Conservation (phyloP, 2,797 vertebrate species). For the Lithobates pipiens region DNA sequence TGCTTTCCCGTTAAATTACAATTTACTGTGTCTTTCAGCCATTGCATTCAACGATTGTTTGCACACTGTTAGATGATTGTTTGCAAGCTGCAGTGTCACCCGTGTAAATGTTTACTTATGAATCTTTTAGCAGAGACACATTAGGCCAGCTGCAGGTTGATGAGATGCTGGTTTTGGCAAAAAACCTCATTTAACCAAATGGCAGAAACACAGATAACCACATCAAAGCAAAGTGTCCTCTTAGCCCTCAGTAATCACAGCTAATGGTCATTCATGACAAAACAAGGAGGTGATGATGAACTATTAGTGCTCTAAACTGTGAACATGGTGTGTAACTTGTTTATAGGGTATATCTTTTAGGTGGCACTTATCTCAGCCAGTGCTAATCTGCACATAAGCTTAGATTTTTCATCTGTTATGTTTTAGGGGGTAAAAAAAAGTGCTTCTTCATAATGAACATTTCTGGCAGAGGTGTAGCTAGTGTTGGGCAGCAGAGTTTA, state of each 20-base stretch:
- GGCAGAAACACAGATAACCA: not conserved
- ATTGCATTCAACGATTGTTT: conserved; percentile 16
- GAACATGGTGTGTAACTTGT: not conserved
- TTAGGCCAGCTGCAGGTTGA: conserved; percentile 26
- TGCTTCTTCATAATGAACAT: too few relatives aligned
- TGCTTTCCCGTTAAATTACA: not conserved
- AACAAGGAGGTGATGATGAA: not conserved
- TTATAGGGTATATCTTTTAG: conserved; percentile 5
- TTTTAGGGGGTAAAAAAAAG: too few relatives aligned
- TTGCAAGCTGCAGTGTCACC: not conserved
- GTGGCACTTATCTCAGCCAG: not conserved
- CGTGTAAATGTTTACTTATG: conserved; percentile 37
- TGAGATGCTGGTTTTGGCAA: conserved; percentile 27
- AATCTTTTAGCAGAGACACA: conserved; percentile 25
- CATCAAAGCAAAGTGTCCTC: conserved; percentile 28
- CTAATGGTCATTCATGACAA: conserved; percentile 18
- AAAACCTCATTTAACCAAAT: not conserved
- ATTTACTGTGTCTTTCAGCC: not conserved
- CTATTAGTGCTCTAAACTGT: not conserved
- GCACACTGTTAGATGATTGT: not conserved
- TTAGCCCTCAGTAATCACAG: conserved; percentile 29
- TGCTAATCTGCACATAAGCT: not conserved
- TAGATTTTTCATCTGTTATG: too few relatives aligned
- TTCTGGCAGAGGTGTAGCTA: too few relatives aligned
- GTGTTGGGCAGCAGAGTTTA: too few relatives aligned